Base-by-base conservation (phyloP, 2,113 vertebrate species). In the Sinocyclocheilus rhinocerous region DNA sequence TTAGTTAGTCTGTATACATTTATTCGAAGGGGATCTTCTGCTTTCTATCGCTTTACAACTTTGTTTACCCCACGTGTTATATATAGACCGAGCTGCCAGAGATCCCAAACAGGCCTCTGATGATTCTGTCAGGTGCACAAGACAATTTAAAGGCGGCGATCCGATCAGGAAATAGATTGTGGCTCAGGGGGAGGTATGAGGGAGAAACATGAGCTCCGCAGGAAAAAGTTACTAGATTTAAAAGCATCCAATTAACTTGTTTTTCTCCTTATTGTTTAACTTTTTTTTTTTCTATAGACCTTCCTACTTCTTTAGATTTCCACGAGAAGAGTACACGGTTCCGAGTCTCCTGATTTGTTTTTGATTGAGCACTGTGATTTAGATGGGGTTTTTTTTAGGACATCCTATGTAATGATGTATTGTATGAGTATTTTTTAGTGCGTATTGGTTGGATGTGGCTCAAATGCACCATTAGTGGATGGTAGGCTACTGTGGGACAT, bases 111-210 rank as follows among this genome's bases (percentile, higher is more conserved):
- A 39, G 36, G 77, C 20, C 69, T 78, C 67, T 85, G 87, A 82
- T 87, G n/a, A 84, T 67, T 67, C 24, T 20, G 85, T 87, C 88
- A 88, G 87, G 88, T 89, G 90, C 78, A 80, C 36, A 83, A 65
- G 83, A 76, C 78, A 50, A 85, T 84, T 83, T 87, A 80, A 70
- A 81, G 63, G 52, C 86, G 85, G 82, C 29, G 29, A 33, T 33
- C 29, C 29, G 77, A 75, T 83, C 70, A 83, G 52, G 20, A 91
- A 87, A 88, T 85, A 87, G 85, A 65, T 33, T 80, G 26, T 50
- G 29, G 29, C 29, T 33, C 29, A 33, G 29, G 29, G 29, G 29
- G 45, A 81, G 50, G 6, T 55, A 76, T 89, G 86, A 86, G 24
- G 39, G 59, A 57, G 84, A 70, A 84, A 87, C 24, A 86, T 63